Base-by-base conservation (phyloP, 2,797 vertebrate species). In the Anabacerthia variegaticeps region DNA sequence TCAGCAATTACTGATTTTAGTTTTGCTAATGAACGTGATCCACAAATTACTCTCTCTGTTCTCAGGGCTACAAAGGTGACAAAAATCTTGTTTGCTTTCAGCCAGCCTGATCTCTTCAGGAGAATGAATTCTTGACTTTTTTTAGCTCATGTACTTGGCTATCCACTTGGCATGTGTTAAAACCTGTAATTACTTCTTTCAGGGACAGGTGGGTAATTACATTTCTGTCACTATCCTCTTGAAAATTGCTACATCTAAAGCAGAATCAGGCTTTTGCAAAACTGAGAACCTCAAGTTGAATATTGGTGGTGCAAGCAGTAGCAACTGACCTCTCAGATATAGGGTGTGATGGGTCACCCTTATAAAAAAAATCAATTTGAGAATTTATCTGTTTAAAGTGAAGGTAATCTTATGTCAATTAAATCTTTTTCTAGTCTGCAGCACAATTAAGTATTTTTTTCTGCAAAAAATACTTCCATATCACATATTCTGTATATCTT, bases 51-150 rank as follows among this genome's bases (percentile, higher is more conserved):
- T 77, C 44, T 51, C 74, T 92, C 72, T 66, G 36, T 88, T 88
- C 72, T 92, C 43, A 69, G 39, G 63, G 48, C 83, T 92, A 24
- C 32, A 56, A 69, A 90, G 72, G 61, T 90, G 83, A 54, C 32
- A 93, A 51, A 88, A 92, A 55, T 24, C 61, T 90, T 83, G 27
- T 71, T 94, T 90, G 36, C 52, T 85, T 94, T 93, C 86, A 86
- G 44, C 41, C 36, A 84, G 73, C 52, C 69, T 94, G 32, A 63
- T 67, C 56, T 83, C 83, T 84, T 93, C 52, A 67, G 56, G 68
- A 80, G 93, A 92, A 76, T 88, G 72, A 85, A 54, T 85, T 81
- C 71, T 91, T 86, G 61, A 66, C 36, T 61, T 90, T 93, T 90
- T 89, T 86, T 18, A 78, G 74, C 61, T 74, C 34, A 34, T 52